Evolutionary conservation across 2,888 invertebrate species (phyloP), one percentile per base, ranked within the genome.

Genomic region (Eilema griseolum): DNA sequence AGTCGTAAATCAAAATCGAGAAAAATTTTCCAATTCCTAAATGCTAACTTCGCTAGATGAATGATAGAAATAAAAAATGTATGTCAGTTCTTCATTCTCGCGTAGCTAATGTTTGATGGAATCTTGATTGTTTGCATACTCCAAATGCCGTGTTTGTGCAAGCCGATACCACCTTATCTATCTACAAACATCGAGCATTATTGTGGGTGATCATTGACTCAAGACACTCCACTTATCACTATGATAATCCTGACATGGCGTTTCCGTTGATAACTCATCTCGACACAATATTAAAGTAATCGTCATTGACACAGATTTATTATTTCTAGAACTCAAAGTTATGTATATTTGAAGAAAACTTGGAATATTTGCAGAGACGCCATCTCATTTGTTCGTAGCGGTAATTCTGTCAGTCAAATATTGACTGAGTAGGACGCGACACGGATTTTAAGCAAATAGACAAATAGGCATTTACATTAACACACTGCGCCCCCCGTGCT

Each of bases 401-500:
- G 94, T 94, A 93, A 93, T 94, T 91, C 89, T 88, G 90, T 85
- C 89, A 86, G 86, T 89, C 90, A 92, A 95, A 94, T 94, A 94
- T 95, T 95, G 92, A 93, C 93, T 77, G 87, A 91, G 92, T 90
- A 90, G 91, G 92, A 93, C 92, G 89, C 92, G 94, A 95, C 94
- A 94, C 93, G 91, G 93, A 94, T 93, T 94, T 94, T 90, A 86
- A 88, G 89, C 88, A 93, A 94, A 95, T 91, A 93, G 88, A 89
- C 91, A 92, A 93, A 94, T 92, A 93, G 90, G 89, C 92, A 92
- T 93, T 92, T 91, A 92, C 92, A 92, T 93, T 93, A 92, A 88
- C 93, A 92, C 90, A 88, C 88, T 52, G 52, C 79, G 78, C 75
- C 83, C 77, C 76, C 70, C 74, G 77, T 74, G 67, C 67, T 74